Evolutionary conservation across 2,797 vertebrate species (phyloP).

Genomic region (Siniperca undulata): DNA sequence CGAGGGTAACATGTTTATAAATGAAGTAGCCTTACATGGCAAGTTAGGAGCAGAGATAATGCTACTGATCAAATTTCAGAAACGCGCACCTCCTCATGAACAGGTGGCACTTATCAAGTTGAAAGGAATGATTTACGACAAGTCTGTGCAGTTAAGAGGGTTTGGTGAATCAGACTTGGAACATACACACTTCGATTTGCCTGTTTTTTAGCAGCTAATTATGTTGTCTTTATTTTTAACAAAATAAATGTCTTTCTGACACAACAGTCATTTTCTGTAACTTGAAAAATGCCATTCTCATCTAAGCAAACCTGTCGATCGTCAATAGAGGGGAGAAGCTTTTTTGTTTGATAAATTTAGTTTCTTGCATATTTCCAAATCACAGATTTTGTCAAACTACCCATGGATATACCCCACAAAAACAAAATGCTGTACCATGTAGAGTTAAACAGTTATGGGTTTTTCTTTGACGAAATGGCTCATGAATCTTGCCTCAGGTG

Average conservation of each 20-base stretch:
- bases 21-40: background rate
- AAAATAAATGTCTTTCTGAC: background rate
- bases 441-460: background rate
- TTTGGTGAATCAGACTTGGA: background rate
- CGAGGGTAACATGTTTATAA: background rate
- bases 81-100: background rate
- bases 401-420: background rate
- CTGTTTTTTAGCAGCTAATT: no score
- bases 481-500: background rate
- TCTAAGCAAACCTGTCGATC: background rate
- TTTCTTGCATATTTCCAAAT: background rate
- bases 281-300: background rate
- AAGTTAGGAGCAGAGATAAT: background rate
- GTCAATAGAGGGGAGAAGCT: background rate
- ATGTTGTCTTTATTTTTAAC: no score
- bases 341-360: background rate
- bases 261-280: background rate
- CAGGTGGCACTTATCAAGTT: background rate
- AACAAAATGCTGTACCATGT: background rate
- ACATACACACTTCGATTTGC: no score
- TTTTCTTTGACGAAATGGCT: constrained; percentile 10
- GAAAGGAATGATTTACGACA: background rate
- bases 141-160: background rate
- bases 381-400: background rate
- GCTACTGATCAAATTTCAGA: background rate